phyloP scores from a whole-genome alignment of 2,888 invertebrate species.

The Heterodera filipjevi region DNA sequence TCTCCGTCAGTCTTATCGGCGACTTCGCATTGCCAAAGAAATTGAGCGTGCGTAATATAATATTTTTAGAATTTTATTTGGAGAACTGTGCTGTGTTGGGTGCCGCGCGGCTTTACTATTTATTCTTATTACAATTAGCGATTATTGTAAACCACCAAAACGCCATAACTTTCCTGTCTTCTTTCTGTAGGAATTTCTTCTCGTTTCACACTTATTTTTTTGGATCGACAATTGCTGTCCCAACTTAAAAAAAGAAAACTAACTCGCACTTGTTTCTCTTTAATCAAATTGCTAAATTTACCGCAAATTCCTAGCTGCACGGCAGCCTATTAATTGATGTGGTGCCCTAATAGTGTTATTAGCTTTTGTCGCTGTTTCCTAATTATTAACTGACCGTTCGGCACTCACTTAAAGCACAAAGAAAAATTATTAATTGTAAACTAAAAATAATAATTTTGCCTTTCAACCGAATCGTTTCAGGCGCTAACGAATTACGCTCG shows the following conservation, averaged over 20 bases:
- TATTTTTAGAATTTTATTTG: not conserved
- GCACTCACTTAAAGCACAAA: constrained; percentile 4
- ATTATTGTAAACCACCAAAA: not conserved
- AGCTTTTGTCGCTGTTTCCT: not conserved
- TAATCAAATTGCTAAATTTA: too few relatives aligned
- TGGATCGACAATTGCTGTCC: too few relatives aligned
- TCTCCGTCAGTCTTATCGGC: constrained; percentile 58
- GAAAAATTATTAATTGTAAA: not conserved
- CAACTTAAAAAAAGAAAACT: too few relatives aligned
- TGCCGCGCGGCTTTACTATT: constrained; percentile 2
- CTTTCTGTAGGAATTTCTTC: not conserved
- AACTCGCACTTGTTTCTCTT: too few relatives aligned
- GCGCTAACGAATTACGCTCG: constrained; percentile 61
- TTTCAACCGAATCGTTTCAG: constrained; percentile 45
- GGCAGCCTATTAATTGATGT: not conserved
- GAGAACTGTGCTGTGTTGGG: not conserved
- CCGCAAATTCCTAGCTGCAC: not conserved
- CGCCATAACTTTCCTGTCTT: not conserved
- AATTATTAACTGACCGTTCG: constrained; percentile 4
- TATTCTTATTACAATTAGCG: not conserved
- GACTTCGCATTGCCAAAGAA: constrained; percentile 62
- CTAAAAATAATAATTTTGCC: not conserved
- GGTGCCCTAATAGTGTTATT: not conserved
- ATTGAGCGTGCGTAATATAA: constrained; percentile 47
- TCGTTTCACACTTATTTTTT: too few relatives aligned